These are phyloP conservation scores for Lissocephala sabroskyi DNA, from an alignment of 2,888 invertebrate genomes.

Conservation along the genomic window DNA sequence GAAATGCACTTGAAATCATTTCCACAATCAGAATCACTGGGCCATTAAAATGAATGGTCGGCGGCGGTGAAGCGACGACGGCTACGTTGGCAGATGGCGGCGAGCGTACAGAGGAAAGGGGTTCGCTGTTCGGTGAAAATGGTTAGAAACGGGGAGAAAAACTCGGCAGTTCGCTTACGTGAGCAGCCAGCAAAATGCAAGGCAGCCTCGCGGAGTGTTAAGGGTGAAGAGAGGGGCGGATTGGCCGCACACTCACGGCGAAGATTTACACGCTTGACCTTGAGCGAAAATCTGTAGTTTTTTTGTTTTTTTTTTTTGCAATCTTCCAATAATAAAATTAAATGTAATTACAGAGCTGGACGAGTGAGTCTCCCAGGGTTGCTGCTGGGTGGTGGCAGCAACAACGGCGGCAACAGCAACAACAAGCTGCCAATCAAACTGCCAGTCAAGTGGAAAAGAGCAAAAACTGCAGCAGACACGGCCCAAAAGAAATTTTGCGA, in stretches of 20 bases:
- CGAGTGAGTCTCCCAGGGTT: conserved; percentile 27
- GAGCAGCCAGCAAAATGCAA: too few relatives aligned
- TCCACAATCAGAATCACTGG: conserved; percentile 22
- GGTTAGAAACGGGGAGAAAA: too few relatives aligned
- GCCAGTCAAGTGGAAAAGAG: conserved; percentile 62
- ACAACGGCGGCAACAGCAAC: conserved; percentile 24
- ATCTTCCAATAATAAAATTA: conserved; percentile 68
- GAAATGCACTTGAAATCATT: conserved; percentile 37
- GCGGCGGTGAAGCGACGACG: conserved; percentile 43
- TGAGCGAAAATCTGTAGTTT: conserved; percentile 59
- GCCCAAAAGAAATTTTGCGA: conserved; percentile 47
- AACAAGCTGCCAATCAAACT: conserved; percentile 59
- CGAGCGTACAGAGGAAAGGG: too few relatives aligned
- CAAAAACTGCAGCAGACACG: conserved; percentile 47
- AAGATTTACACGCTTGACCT: conserved; percentile 63
- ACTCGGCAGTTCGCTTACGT: too few relatives aligned
- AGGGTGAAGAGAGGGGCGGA: too few relatives aligned
- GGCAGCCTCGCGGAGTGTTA: conserved; percentile 33
- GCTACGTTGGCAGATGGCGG: too few relatives aligned
- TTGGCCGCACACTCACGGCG: too few relatives aligned
- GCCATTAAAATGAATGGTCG: conserved; percentile 50
- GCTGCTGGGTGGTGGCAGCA: conserved; percentile 7
- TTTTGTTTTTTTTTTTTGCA: conserved; percentile 37
- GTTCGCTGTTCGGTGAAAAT: too few relatives aligned
- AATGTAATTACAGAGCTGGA: conserved; percentile 60